Evolutionary conservation across 2,888 invertebrate species (phyloP).

Genomic region (Brachynemurus nebulosus): DNA sequence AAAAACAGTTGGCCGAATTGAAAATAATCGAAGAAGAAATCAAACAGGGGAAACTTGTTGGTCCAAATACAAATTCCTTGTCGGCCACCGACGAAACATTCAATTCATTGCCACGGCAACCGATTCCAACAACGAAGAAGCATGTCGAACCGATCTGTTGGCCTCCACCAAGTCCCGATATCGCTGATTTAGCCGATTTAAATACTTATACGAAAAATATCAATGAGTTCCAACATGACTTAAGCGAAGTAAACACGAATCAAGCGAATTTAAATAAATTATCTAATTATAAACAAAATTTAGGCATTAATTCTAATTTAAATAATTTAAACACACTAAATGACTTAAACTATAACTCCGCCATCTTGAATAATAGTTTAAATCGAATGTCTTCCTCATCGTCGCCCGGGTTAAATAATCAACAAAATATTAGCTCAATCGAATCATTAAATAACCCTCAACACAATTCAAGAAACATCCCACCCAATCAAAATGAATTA

Average conservation of each 20-base stretch:
- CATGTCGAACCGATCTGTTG: constrained; percentile 42
- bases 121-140: constrained; percentile 56
- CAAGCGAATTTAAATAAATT: constrained; percentile 13
- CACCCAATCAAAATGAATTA: constrained; percentile 12
- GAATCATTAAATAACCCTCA: constrained; percentile 11
- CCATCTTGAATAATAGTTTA: constrained; percentile 10
- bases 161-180: constrained; percentile 27
- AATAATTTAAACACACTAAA: constrained; percentile 13
- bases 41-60: constrained; percentile 62
- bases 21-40: constrained; percentile 77
- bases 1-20: constrained; percentile 71
- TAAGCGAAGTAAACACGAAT: constrained; percentile 11
- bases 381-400: constrained; percentile 10
- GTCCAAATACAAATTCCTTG: constrained; percentile 35
- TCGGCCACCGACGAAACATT: constrained; percentile 38
- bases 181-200: constrained; percentile 12
- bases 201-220: constrained; percentile 10
- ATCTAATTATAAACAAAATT: constrained; percentile 15
- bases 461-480: constrained; percentile 8
- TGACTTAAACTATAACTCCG: constrained; percentile 11
- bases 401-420: constrained; percentile 11
- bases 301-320: constrained; percentile 8
- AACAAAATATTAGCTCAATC: constrained; percentile 13
- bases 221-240: constrained; percentile 10
- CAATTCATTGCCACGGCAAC: constrained; percentile 37